Conservation (phyloP, 2,797 vertebrate genomes). For the Rhynchonycteris naso region DNA sequence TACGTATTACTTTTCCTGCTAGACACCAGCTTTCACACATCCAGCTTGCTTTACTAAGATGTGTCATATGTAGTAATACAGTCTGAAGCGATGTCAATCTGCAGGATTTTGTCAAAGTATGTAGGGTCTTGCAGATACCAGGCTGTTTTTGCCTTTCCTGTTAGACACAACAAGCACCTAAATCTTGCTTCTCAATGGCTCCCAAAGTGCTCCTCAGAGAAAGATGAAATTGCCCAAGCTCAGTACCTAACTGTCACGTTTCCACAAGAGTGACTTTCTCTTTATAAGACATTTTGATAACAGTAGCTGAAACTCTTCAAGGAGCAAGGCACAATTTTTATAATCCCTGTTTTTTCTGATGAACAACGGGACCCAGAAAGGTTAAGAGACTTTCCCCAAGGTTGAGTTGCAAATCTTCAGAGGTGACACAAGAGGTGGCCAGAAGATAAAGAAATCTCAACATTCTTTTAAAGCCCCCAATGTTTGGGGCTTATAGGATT, state of each 20-base stretch:
- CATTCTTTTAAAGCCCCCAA: not conserved
- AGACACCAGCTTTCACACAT: not conserved
- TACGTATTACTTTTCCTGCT: not conserved
- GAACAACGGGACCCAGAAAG: not conserved
- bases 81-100: not conserved
- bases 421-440: not conserved
- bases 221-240: not conserved
- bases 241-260: not conserved
- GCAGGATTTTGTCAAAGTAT: not conserved
- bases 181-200: not conserved
- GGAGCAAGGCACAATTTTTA: not conserved
- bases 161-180: not conserved
- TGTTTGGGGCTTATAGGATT: not conserved
- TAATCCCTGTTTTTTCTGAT: not conserved
- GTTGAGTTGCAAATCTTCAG: slow-evolving; percentile 15
- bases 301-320: not conserved
- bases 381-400: not conserved
- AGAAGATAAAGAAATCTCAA: slow-evolving; percentile 4
- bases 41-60: not conserved
- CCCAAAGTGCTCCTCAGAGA: not conserved
- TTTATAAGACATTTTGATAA: not conserved
- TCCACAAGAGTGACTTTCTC: not conserved
- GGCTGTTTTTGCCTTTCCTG: not conserved
- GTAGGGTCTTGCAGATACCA: not conserved
- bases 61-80: not conserved